Percentiles rank a stretch among this genome's conserved stretches.
Conservation (phyloP, 2,888 invertebrate genomes). For the Lasioglossum morio region DNA sequence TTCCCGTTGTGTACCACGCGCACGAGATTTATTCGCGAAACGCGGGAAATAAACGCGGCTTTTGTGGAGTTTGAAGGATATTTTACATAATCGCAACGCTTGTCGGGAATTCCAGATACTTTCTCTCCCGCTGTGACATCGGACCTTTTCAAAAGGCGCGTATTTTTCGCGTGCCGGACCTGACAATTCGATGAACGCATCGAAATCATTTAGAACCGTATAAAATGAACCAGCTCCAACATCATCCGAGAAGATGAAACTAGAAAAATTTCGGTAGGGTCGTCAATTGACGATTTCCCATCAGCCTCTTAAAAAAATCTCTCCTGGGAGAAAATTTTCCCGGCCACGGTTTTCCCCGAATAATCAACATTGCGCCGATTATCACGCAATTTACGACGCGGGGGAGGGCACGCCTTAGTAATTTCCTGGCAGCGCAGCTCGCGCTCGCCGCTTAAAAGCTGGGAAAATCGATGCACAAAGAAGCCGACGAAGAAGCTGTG, state of each 20-base stretch:
- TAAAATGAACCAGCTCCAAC: background rate
- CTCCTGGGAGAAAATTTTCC: background rate
- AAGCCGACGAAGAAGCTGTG: background rate
- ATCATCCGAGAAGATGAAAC: background rate
- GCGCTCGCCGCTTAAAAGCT: background rate
- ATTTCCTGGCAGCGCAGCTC: background rate
- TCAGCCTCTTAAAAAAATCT: background rate
- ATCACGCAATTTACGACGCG: slow-evolving; percentile 4
- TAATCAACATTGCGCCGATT: slow-evolving; percentile 2
- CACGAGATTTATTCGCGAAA: background rate
- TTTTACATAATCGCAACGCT: background rate
- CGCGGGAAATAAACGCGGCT: background rate
- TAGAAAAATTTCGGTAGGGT: background rate
- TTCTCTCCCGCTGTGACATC: background rate
- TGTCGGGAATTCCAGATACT: background rate
- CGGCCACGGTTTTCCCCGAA: background rate
- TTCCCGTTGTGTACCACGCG: background rate
- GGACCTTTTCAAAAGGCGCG: background rate
- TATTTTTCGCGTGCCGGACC: no score
- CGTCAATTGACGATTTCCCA: background rate
- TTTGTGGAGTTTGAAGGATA: background rate
- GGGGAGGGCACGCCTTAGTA: background rate
- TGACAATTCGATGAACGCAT: no score
- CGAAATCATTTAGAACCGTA: background rate
- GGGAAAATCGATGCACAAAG: slow-evolving; percentile 6